A percentile compares a stretch with the other conserved stretches of the same genome.
Conservation (phyloP, 2,888 invertebrate species). For the Phorcus lineatus region DNA sequence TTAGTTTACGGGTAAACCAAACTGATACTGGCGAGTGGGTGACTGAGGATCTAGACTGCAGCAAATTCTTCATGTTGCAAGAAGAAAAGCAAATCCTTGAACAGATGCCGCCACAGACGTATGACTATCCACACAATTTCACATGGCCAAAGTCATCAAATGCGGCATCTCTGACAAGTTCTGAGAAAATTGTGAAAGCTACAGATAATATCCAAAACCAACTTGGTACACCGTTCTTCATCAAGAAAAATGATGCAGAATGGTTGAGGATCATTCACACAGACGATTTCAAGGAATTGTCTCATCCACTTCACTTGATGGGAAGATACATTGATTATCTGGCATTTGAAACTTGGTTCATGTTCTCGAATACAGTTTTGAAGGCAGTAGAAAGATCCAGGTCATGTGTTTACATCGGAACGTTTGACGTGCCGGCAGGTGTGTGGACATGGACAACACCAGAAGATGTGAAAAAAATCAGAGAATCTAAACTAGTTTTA, state of each 20-base stretch:
- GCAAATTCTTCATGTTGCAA: conserved; percentile 24
- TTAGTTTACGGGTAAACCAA: conserved; percentile 26
- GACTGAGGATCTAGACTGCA: conserved; percentile 22
- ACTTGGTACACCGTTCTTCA: conserved; percentile 23
- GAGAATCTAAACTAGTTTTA: neutral
- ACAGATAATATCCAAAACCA: conserved; percentile 10
- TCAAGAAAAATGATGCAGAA: conserved; percentile 20
- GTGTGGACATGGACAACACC: conserved; percentile 28
- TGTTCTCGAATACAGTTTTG: conserved; percentile 24
- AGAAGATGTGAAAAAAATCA: conserved; percentile 2
- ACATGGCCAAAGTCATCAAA: conserved; percentile 13
- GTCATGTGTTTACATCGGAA: conserved; percentile 16
- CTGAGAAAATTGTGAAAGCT: conserved; percentile 20
- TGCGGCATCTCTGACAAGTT: conserved; percentile 19
- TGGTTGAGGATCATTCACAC: conserved; percentile 28
- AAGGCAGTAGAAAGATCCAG: neutral
- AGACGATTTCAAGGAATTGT: conserved; percentile 31
- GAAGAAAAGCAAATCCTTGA: conserved; percentile 20
- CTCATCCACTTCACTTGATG: conserved; percentile 29
- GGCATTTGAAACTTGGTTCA: conserved; percentile 21
- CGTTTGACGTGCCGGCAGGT: conserved; percentile 21
- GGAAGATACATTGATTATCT: conserved; percentile 22
- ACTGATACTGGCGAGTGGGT: conserved; percentile 24
- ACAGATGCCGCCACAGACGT: neutral
- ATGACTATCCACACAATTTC: neutral